A percentile compares a stretch with the other conserved stretches of the same genome.
phyloP scores from a whole-genome alignment of 2,113 vertebrate genomes.

The Desmodus rotundus region DNA sequence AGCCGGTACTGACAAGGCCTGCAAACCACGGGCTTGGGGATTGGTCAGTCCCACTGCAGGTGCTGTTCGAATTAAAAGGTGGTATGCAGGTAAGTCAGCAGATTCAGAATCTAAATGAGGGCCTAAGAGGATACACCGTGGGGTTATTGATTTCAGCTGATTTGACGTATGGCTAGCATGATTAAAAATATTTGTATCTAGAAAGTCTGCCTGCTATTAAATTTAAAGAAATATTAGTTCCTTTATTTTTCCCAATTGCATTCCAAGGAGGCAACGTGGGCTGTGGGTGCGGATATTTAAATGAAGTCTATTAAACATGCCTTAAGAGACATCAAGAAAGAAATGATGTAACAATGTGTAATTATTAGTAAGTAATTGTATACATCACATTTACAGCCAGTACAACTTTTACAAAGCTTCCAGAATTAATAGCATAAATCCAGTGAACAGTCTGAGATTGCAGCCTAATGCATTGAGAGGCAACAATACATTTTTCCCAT shows the following conservation, averaged over 20 bases:
- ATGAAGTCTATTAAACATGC: background rate
- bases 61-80: background rate
- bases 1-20: background rate
- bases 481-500: background rate
- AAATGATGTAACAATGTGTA: background rate
- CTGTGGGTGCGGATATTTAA: background rate
- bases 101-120: background rate
- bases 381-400: background rate
- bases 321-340: background rate
- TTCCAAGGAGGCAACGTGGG: background rate
- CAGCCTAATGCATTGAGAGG: background rate
- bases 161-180: background rate
- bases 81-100: background rate
- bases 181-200: background rate
- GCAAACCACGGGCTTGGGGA: background rate
- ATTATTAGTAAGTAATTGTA: background rate
- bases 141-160: background rate
- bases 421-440: background rate
- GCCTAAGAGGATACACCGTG: background rate
- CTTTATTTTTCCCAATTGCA: background rate
- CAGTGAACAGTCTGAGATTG: background rate
- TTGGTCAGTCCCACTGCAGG: background rate
- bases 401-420: background rate
- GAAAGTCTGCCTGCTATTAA: background rate
- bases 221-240: background rate